Base-by-base conservation (phyloP, 2,113 vertebrate species). In the Callospermophilus lateralis region DNA sequence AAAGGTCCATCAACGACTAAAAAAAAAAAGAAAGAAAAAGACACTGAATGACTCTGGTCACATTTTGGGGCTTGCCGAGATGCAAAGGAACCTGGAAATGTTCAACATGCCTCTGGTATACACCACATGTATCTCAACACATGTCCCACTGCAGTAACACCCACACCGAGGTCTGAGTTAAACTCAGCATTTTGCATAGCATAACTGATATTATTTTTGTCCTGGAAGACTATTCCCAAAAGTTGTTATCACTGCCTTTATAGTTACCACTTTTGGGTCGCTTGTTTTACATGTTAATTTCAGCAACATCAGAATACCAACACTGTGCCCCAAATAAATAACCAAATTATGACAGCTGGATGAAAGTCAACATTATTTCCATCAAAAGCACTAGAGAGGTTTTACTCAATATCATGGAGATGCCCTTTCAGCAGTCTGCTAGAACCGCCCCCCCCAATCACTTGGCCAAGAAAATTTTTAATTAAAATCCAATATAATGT, bases 71-170 rank as follows among this genome's bases (percentile, higher is more conserved):
- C 68, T 72, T 30, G 61, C n/a, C 3, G 0, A 30, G 17, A 15
- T 4, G 34, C 6, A 84, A 1, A 34, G 37, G 3, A 20, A 34
- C 48, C 8, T 26, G 0, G n/a, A 9, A 28, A 77, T 22, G 1
- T 6, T 55, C 67, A n/a, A 24, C 53, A 19, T 0, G 13, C 42
- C 30, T 22, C 9, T 8, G 26, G 24, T 39, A 42, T 22, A 24
- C 0, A 13, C 30, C 28, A 16, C 5, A 32, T 0, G 0, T 0
- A 24, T 0, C 79, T 32, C 30, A 26, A 8, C 26, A 19, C 42
- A 24, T 2, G 11, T 45, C 63, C 61, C 24, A 39, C 5, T 4
- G 2, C 17, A n/a, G 0, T 3, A 51, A 34, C 5, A 13, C 48
- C 73, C 65, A 19, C 3, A 39, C 39, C 5, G 0, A 11, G 37